Evolutionary conservation across 2,888 invertebrate species (phyloP), one percentile per base, ranked within the genome.

Genomic region (Epinotia demarniana): DNA sequence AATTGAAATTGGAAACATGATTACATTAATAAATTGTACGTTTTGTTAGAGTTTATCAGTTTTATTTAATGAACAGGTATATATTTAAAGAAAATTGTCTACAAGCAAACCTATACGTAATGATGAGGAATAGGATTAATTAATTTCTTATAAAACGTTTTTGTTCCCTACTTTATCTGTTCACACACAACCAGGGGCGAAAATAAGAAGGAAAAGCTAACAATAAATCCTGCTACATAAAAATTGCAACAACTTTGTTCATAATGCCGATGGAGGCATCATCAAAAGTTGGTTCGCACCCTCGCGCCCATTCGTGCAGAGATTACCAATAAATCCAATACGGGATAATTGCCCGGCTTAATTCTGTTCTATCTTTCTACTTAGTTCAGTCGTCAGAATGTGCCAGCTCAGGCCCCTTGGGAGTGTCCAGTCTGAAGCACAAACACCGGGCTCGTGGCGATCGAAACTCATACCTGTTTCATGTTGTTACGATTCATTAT

Each of bases 311-410:
- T 93, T 93, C 94, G 94, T 94, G 94, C 93, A 92, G 90, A 93
- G 94, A 94, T 94, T 94, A 94, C 94, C 94, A 94, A 94, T 94
- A 94, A 94, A 94, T 94, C 94, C 93, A 94, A 94, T 94, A 93
- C 93, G 94, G 93, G 94, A 94, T 94, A 94, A 94, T 94, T 94
- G 94, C 93, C 92, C 92, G 92, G 93, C 94, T 94, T 94, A 94
- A 94, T 93, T 94, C 93, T 93, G 91, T 93, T 92, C 94, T 93
- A 94, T 94, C 94, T 94, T 93, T 93, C 93, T 94, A 93, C 94
- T 94, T 93, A 93, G 92, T 93, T 92, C 93, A 93, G 93, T 93
- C 93, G 93, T 93, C 93, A 94, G 93, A 93, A 93, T 93, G 92
- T 92, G 94, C 94, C 92, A 89, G 93, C 91, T 93, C 89, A 90